A percentile compares a stretch with the other conserved stretches of the same genome.
These are phyloP conservation scores for Ormyrus rosae DNA, from an alignment of 2,888 invertebrate genomes.

Conservation along the genomic window DNA sequence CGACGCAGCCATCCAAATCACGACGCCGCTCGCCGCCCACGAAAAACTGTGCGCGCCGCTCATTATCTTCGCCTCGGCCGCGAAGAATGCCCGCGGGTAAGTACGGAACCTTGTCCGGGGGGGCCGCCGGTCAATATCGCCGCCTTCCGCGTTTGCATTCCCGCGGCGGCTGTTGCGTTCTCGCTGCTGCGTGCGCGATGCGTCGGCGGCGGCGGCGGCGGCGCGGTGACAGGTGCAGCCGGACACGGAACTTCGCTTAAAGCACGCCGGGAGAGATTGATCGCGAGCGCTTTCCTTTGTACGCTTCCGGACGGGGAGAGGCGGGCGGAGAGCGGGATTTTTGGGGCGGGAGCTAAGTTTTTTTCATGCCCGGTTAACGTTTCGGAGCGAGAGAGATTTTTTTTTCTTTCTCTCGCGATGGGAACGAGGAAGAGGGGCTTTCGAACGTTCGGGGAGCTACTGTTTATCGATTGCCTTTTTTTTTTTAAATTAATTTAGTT, in stretches of 20 bases:
- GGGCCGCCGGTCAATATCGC: constrained; percentile 17
- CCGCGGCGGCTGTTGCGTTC: neutral
- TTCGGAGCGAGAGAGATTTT: too few relatives aligned
- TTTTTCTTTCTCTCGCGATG: too few relatives aligned
- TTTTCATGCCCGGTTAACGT: too few relatives aligned
- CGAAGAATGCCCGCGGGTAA: constrained; percentile 32
- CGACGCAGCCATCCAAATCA: neutral
- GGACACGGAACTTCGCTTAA: constrained; percentile 50
- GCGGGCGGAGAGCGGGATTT: too few relatives aligned
- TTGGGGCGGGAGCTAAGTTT: too few relatives aligned
- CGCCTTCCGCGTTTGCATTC: constrained; percentile 52
- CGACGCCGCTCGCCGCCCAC: neutral
- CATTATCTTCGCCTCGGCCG: constrained; percentile 3
- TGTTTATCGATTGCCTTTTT: too few relatives aligned
- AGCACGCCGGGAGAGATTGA: constrained; percentile 40
- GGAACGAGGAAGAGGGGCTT: too few relatives aligned
- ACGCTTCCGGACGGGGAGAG: too few relatives aligned
- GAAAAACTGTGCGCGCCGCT: neutral
- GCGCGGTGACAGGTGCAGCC: constrained; percentile 38
- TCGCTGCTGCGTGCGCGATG: neutral
- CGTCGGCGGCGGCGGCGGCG: neutral
- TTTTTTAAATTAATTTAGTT: too few relatives aligned
- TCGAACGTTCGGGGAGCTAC: too few relatives aligned
- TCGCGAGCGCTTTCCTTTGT: constrained; percentile 4
- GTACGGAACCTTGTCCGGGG: constrained; percentile 43